Conservation (phyloP, 2,113 vertebrate genomes). For the Dryoscopus gambensis region DNA sequence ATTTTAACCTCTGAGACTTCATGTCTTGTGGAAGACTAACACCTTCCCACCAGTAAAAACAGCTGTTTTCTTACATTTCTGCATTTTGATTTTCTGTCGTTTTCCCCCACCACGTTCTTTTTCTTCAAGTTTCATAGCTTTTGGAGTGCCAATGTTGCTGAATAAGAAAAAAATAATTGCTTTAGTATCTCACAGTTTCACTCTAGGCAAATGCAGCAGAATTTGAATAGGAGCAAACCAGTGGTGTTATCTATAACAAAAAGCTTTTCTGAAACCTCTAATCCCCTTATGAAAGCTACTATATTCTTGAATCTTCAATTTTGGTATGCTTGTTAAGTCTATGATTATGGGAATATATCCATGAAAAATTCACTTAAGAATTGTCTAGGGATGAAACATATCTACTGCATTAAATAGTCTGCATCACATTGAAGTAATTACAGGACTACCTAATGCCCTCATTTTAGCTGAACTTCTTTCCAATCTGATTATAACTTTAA, state of each 20-base stretch:
- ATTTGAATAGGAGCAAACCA: not conserved
- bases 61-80: not conserved
- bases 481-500: not conserved
- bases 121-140: not conserved
- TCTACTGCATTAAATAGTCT: not conserved
- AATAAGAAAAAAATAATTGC: not conserved
- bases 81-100: not conserved
- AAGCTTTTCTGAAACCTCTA: not conserved
- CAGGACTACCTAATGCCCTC: not conserved
- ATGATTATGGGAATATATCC: not conserved
- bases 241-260: not conserved
- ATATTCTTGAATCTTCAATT: not conserved
- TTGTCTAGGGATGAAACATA: not conserved
- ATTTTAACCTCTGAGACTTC: not conserved
- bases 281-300: not conserved
- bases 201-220: not conserved
- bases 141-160: not conserved
- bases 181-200: not conserved
- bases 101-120: not conserved
- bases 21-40: not conserved
- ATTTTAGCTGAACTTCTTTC: not conserved
- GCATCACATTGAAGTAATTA: not conserved
- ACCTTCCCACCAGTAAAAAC: not conserved
- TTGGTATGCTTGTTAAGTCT: constrained; percentile 2
- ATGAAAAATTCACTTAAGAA: constrained; percentile 18